Conservation (phyloP, 2,113 vertebrate genomes). For the Dicentrarchus labrax region DNA sequence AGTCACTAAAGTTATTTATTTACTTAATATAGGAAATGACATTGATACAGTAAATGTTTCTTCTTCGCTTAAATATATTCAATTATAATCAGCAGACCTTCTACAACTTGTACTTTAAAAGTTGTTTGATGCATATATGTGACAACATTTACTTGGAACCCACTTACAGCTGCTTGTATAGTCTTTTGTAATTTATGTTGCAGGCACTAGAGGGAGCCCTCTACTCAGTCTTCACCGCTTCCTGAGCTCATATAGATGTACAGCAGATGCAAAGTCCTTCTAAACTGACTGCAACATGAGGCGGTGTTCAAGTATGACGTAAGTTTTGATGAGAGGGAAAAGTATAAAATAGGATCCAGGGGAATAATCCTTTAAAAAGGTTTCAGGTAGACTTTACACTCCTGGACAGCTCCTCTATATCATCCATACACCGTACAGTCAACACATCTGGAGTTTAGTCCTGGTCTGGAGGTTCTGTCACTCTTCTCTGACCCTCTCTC, state of each 20-base stretch:
- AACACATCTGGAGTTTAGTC: slow-evolving; percentile 52
- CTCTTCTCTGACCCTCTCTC: slow-evolving; percentile 57
- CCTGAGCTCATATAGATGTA: not conserved
- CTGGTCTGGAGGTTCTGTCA: slow-evolving; percentile 31
- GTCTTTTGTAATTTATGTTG: not conserved
- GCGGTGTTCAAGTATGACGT: not conserved
- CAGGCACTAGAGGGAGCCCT: slow-evolving; percentile 52
- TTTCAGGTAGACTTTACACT: not conserved
- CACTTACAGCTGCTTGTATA: not conserved
- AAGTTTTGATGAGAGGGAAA: not conserved
- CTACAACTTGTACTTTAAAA: not conserved
- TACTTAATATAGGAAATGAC: not conserved
- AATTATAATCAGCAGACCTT: too few relatives aligned
- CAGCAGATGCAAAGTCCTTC: not conserved
- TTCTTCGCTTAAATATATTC: not conserved
- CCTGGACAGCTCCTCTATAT: not conserved
- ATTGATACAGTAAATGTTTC: not conserved
- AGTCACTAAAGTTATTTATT: not conserved
- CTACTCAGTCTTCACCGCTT: not conserved
- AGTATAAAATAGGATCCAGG: not conserved
- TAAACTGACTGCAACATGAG: not conserved
- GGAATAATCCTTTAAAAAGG: not conserved
- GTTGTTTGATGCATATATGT: not conserved
- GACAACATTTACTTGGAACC: not conserved
- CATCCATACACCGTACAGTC: not conserved